Evolutionary conservation across 2,797 vertebrate genomes (phyloP).

Genomic region (Buphagus erythrorhynchus): DNA sequence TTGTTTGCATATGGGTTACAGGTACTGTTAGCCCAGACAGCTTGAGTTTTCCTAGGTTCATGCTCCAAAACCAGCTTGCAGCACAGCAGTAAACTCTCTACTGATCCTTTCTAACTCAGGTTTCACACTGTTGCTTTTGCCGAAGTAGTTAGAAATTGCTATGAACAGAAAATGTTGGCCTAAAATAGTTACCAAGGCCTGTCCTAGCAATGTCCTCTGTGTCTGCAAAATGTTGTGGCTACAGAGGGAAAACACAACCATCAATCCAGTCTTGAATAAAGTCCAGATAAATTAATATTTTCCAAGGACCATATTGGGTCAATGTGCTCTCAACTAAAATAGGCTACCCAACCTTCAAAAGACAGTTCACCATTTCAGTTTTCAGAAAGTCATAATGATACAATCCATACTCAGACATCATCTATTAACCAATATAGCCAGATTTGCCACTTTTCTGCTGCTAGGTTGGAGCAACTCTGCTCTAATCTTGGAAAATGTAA

Average conservation of each 20-base stretch:
- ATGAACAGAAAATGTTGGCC: not conserved
- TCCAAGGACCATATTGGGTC: not conserved
- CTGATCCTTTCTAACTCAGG: not conserved
- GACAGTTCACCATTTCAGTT: not conserved
- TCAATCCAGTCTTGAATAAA: not conserved
- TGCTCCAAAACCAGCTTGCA: not conserved
- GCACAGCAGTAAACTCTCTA: not conserved
- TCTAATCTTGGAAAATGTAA: not conserved
- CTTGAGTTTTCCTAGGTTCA: not conserved
- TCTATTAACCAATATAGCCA: not conserved
- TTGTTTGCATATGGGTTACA: not conserved
- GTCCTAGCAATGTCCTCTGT: not conserved
- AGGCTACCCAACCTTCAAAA: not conserved
- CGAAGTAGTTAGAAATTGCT: not conserved
- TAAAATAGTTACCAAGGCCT: not conserved
- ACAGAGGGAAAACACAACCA: not conserved
- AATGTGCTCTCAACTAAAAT: not conserved
- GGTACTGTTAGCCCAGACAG: not conserved
- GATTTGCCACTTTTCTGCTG: not conserved
- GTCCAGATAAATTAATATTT: not conserved
- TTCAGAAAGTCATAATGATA: not conserved
- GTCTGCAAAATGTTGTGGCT: not conserved
- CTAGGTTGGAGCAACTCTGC: not conserved
- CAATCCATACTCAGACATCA: not conserved
- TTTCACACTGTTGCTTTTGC: not conserved